These are phyloP conservation scores for Pangasius larnaudii DNA, from an alignment of 2,797 vertebrate genomes.

Conservation along the genomic window DNA sequence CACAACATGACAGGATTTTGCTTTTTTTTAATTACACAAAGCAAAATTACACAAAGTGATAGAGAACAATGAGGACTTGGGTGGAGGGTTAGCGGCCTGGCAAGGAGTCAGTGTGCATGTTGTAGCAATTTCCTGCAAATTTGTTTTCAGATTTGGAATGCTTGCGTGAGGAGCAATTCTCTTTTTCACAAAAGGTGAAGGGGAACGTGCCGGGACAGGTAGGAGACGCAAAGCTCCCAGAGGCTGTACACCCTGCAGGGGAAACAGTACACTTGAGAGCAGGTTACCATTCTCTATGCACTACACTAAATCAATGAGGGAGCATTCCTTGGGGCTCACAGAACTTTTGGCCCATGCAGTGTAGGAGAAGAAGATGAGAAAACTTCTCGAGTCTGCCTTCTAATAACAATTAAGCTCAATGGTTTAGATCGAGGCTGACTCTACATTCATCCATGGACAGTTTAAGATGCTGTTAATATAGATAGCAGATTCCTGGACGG, in stretches of 20 bases:
- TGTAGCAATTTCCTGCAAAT: conserved; percentile 77
- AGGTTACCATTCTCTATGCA: neutral
- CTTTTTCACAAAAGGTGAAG: conserved; percentile 76
- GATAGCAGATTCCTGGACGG: conserved; percentile 54
- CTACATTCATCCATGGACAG: neutral
- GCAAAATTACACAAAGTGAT: conserved; percentile 58
- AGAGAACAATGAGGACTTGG: conserved; percentile 55
- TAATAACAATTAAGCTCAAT: conserved; percentile 27
- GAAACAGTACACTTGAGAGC: conserved; percentile 29
- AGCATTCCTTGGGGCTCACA: conserved; percentile 9
- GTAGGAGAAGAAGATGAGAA: neutral
- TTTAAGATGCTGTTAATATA: conserved; percentile 23
- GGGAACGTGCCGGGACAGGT: conserved; percentile 81
- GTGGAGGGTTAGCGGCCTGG: conserved; percentile 72
- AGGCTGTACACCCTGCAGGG: conserved; percentile 63
- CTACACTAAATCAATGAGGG: conserved; percentile 26
- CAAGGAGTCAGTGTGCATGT: conserved; percentile 77
- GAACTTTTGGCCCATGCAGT: neutral
- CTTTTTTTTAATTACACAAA: conserved; percentile 68
- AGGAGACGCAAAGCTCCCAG: conserved; percentile 62
- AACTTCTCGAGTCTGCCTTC: neutral
- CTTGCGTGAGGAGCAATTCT: conserved; percentile 74
- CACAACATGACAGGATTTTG: conserved; percentile 44
- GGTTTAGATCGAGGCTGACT: conserved; percentile 6
- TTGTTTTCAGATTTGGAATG: conserved; percentile 77